Base-by-base conservation (phyloP, 30 jellyfish, hydroid and myxozoan species). In the Chironex yamaguchii region DNA sequence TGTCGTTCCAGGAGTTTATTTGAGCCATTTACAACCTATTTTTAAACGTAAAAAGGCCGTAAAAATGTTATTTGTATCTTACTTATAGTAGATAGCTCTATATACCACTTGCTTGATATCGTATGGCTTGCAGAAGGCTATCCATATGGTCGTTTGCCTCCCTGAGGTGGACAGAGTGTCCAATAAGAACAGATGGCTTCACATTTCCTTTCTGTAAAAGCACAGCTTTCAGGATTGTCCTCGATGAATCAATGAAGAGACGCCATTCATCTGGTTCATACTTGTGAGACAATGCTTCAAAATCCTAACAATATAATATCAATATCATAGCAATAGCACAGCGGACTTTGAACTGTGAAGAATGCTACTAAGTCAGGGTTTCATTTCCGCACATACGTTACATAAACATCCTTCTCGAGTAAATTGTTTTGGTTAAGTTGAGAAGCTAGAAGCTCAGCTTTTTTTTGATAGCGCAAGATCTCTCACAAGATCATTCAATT, bases 371-470 rank as follows among this genome's bases (percentile, higher is more conserved):
- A 63, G 76, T 63, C 76, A 63, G 49, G 52, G 31, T 49, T 4
- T 9, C 51, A 49, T 21, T 63, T 63, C 76, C 51, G 52, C 28
- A 63, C 17, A 63, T 63, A 63, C 28, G 76, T 63, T 49, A 24
- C 76, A 20, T 49, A 63, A 63, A 63, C 52, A 63, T 63, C 31
- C 53, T 63, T 63, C 51, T 63, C 76, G 28, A 63, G 76, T 20
- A 63, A 9, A 63, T 63, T 63, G 35, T 63, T 4, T 21, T 63
- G 76, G 28, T 63, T 42, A 2, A 63, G 52, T 63, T 20, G 76
- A 63, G 76, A 63, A 63, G 76, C 76, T 49, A 63, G 76, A n/a
- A 63, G 76, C 76, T 63, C 76, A 63, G 52, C 76, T 4, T 63
- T 63, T 49, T 9, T 63, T 63, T 63, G 76, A 63, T 4, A 63